Evolutionary conservation across 1,140 invertebrate species (phyloP).

Genomic region (Ectropis grisescens): DNA sequence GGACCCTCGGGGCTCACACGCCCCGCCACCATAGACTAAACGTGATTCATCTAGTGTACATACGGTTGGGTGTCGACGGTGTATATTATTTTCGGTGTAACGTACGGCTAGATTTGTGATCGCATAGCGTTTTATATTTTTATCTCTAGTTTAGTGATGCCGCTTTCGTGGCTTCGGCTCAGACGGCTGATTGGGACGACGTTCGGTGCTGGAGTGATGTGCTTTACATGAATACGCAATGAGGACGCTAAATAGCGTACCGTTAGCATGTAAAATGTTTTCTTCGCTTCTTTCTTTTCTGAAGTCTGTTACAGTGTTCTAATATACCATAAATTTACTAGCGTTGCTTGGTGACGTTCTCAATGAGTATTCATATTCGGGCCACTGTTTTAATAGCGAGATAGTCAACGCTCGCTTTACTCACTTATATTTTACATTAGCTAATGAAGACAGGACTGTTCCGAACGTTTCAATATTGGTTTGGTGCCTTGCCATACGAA

Average conservation of each 20-base stretch:
- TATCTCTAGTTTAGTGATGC: slow-evolving; percentile 27
- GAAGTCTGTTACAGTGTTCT: neutral
- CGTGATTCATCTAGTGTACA: slow-evolving; percentile 63
- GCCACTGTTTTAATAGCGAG: too few species aligned
- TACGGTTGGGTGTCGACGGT: slow-evolving; percentile 49
- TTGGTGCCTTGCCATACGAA: too few species aligned
- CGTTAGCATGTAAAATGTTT: too few species aligned
- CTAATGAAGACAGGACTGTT: too few species aligned
- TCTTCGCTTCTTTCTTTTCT: neutral
- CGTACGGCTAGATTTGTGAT: slow-evolving; percentile 54
- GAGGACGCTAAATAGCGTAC: neutral
- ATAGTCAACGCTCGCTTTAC: too few species aligned
- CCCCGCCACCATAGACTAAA: slow-evolving; percentile 3
- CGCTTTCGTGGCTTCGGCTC: slow-evolving; percentile 23
- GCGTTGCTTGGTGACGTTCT: too few species aligned
- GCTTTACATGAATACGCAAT: neutral
- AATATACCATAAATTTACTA: neutral
- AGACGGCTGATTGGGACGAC: slow-evolving; percentile 6
- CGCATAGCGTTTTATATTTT: slow-evolving; percentile 63
- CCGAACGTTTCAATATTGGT: too few species aligned
- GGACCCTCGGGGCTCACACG: neutral
- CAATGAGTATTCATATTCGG: too few species aligned
- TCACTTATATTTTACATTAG: too few species aligned
- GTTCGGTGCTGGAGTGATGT: neutral
- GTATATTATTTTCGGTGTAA: slow-evolving; percentile 61